These are phyloP conservation scores for Dasypogon diadema DNA, from an alignment of 2,888 invertebrate genomes.

Conservation along the genomic window DNA sequence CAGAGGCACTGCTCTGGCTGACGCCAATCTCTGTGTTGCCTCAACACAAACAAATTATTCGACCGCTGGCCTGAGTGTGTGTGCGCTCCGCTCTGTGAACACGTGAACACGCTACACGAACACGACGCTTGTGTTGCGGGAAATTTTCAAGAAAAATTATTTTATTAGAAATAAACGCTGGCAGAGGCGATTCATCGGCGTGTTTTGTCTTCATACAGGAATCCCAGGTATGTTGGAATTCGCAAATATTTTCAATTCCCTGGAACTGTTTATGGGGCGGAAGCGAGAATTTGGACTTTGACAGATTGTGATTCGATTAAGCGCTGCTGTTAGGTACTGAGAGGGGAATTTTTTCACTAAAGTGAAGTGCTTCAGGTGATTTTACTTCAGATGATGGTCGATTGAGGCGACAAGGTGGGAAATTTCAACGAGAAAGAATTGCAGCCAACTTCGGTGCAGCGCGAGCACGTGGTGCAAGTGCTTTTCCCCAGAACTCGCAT, in stretches of 20 bases:
- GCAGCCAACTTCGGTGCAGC: too few relatives aligned
- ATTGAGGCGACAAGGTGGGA: too few relatives aligned
- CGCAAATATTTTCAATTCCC: neutral
- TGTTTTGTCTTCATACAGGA: neutral
- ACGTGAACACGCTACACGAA: too few relatives aligned
- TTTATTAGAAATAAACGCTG: neutral
- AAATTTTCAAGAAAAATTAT: neutral
- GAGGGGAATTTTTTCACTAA: too few relatives aligned
- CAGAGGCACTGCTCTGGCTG: too few relatives aligned
- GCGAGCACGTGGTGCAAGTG: too few relatives aligned
- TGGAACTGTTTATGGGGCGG: neutral
- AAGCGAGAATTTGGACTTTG: neutral
- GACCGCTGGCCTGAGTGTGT: conserved; percentile 2
- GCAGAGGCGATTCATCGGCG: neutral
- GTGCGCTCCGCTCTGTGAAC: neutral
- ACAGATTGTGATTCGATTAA: neutral
- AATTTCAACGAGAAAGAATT: too few relatives aligned
- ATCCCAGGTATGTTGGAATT: neutral
- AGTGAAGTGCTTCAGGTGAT: too few relatives aligned
- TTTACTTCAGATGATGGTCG: too few relatives aligned
- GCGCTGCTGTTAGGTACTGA: too few relatives aligned
- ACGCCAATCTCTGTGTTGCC: conserved; percentile 10
- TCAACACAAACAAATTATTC: conserved; percentile 10
- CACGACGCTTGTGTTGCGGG: too few relatives aligned
- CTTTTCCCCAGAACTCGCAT: too few relatives aligned